Evolutionary conservation across 1,140 invertebrate species (phyloP).

Genomic region (Teleopsis dalmanni): DNA sequence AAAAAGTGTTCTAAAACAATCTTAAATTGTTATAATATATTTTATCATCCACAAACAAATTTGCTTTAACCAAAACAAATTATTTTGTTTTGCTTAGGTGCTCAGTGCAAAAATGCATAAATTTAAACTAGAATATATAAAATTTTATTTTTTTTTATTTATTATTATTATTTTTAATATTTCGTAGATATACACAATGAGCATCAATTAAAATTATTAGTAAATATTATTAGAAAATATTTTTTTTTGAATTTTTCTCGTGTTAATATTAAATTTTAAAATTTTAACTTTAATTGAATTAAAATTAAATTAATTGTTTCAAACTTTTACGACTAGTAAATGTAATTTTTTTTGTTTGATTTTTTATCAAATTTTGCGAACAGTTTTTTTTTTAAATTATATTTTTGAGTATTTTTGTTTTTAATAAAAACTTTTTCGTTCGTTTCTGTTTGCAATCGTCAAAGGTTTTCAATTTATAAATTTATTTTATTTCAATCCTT

Average conservation of each 20-base stretch:
- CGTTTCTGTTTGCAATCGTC: background rate
- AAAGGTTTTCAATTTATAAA: constrained; percentile 5
- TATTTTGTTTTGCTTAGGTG: too few relatives aligned
- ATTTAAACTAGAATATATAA: too few relatives aligned
- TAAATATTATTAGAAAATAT: constrained; percentile 33
- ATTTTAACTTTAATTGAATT: background rate
- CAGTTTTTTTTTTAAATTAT: constrained; percentile 2
- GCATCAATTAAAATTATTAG: constrained; percentile 33
- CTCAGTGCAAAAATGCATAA: too few relatives aligned
- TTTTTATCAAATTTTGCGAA: constrained; percentile 2
- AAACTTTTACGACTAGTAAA: constrained; percentile 14
- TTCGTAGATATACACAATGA: too few relatives aligned
- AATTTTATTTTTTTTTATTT: constrained; percentile 22
- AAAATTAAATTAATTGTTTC: constrained; percentile 8
- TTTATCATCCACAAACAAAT: too few relatives aligned
- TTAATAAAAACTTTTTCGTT: background rate
- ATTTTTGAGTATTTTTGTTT: constrained; percentile 15
- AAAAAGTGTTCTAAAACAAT: too few relatives aligned
- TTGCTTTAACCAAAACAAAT: too few relatives aligned
- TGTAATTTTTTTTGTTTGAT: constrained; percentile 3
- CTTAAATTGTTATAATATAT: too few relatives aligned
- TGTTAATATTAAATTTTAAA: constrained; percentile 9
- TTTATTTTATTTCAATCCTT: constrained; percentile 55
- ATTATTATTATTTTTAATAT: constrained; percentile 28
- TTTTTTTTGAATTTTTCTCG: constrained; percentile 11